A percentile compares a stretch with the other conserved stretches of the same genome.
phyloP scores from a whole-genome alignment of 2,797 vertebrate genomes.

The Pachyuromys duprasi region DNA sequence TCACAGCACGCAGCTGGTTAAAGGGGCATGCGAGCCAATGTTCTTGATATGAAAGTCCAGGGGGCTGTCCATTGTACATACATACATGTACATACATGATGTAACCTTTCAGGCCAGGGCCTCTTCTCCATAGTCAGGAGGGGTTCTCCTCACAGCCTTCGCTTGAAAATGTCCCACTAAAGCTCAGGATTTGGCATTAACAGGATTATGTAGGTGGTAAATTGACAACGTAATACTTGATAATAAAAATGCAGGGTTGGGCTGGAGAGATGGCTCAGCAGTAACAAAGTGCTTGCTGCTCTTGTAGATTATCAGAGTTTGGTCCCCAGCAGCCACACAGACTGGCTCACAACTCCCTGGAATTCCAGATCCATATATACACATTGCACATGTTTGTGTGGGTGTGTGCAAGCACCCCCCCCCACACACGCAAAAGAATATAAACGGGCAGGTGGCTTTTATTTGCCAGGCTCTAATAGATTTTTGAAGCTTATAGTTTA shows the following conservation, averaged over 20 bases:
- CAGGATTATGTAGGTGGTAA: background rate
- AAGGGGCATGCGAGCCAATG: background rate
- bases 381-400: background rate
- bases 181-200: slow-evolving; percentile 43
- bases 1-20: background rate
- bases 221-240: background rate
- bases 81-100: background rate
- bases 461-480: background rate
- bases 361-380: background rate
- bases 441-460: background rate
- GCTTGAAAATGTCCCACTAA: background rate
- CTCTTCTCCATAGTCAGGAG: background rate
- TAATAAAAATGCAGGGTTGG: background rate
- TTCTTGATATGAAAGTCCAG: background rate
- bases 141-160: slow-evolving; percentile 46
- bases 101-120: background rate
- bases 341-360: too few species aligned
- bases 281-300: background rate
- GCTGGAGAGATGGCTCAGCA: background rate
- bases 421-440: background rate
- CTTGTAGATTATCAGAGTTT: background rate
- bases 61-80: too few species aligned
- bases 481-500: slow-evolving; percentile 34
- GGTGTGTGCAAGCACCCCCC: too few species aligned
- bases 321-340: background rate